Conservation (phyloP, 1,140 invertebrate species). For the Caenorhabditis inopinata region DNA sequence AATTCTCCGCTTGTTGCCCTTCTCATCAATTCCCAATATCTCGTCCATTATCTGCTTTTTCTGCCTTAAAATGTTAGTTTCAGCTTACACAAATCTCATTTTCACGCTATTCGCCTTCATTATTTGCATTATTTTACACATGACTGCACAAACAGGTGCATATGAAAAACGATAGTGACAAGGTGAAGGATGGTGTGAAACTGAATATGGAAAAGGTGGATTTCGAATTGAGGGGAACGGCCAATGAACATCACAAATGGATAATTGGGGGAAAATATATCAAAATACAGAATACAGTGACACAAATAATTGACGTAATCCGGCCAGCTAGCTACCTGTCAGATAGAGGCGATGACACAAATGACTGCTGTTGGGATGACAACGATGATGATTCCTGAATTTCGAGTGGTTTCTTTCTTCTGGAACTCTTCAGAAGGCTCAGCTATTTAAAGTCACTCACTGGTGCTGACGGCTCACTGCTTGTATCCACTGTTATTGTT, state of each 20-base stretch:
- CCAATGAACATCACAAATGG: conserved; percentile 8
- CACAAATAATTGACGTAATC: neutral
- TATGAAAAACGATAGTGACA: neutral
- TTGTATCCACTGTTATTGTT: neutral
- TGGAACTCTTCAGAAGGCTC: too few species aligned
- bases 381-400: neutral
- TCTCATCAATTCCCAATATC: neutral
- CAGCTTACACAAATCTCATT: neutral
- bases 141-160: neutral
- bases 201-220: neutral
- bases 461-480: neutral
- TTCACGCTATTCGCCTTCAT: neutral
- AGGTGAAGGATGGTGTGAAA: neutral
- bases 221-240: neutral
- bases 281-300: neutral
- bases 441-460: neutral
- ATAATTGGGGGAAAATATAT: neutral
- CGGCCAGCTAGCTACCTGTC: neutral
- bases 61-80: neutral
- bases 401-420: too few species aligned
- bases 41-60: conserved; percentile 13
- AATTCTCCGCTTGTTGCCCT: neutral
- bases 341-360: neutral
- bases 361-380: neutral
- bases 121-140: neutral